phyloP scores from a whole-genome alignment of 2,888 invertebrate species.

The Ditula angustiorana region DNA sequence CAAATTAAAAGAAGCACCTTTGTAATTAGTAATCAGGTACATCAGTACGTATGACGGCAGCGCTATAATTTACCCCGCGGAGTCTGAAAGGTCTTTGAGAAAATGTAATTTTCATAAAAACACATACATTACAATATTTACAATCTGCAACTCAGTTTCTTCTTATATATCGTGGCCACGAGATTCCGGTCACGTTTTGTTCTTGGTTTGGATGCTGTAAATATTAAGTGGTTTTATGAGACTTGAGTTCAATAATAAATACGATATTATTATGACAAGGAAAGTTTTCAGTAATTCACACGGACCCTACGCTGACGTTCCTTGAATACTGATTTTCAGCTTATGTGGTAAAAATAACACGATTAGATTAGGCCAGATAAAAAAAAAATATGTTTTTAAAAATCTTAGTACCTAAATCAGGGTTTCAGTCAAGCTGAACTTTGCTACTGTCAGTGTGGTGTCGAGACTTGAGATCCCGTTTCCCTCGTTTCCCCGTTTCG shows the following conservation, averaged over 20 bases:
- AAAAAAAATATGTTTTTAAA: too few relatives aligned
- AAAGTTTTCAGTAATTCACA: conserved; percentile 10
- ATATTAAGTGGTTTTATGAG: conserved; percentile 30
- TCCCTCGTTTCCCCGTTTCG: too few relatives aligned
- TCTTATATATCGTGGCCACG: neutral
- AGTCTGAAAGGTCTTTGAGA: neutral
- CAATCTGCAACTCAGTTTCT: conserved; percentile 10
- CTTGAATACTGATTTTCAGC: neutral
- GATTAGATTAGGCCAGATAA: too few relatives aligned
- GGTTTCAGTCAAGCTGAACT: too few relatives aligned
- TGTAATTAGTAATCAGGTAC: too few relatives aligned
- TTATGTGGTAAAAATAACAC: too few relatives aligned
- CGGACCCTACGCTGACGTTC: neutral
- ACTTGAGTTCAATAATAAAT: conserved; percentile 16
- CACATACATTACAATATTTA: neutral
- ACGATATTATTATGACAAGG: conserved; percentile 2
- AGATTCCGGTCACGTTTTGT: conserved; percentile 17
- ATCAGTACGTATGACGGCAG: too few relatives aligned
- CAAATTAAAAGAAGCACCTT: too few relatives aligned
- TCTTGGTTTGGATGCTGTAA: conserved; percentile 28
- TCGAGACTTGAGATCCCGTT: too few relatives aligned
- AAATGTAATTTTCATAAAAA: neutral
- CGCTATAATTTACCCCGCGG: neutral
- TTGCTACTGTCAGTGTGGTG: too few relatives aligned
- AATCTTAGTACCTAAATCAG: too few relatives aligned